Evolutionary conservation across 2,113 vertebrate species (phyloP).

Genomic region (Scatophagus argus): DNA sequence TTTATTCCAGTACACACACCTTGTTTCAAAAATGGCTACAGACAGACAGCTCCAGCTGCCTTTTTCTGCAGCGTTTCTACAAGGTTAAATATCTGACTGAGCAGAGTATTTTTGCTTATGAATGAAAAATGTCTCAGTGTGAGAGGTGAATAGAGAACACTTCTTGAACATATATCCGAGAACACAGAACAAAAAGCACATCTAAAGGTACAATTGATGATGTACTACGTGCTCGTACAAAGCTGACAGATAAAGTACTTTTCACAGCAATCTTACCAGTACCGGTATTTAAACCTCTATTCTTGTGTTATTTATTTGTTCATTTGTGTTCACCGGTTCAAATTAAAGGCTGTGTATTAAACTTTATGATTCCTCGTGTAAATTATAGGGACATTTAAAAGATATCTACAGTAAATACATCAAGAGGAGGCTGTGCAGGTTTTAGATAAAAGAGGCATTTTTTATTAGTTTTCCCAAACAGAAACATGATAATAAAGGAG

Average conservation of each 20-base stretch:
- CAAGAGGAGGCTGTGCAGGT: constrained; percentile 21
- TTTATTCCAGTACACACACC: constrained; percentile 68
- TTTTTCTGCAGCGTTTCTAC: constrained; percentile 46
- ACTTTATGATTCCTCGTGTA: constrained; percentile 69
- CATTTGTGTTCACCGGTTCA: constrained; percentile 45
- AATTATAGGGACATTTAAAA: constrained; percentile 65
- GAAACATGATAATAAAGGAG: constrained; percentile 36
- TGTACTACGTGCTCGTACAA: constrained; percentile 13
- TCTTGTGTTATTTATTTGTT: constrained; percentile 73
- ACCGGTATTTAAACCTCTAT: constrained; percentile 57
- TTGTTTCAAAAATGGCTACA: constrained; percentile 74
- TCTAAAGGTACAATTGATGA: constrained; percentile 35
- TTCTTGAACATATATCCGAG: constrained; percentile 14
- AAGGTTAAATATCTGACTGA: constrained; percentile 54
- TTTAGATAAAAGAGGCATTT: constrained; percentile 4
- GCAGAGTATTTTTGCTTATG: neutral
- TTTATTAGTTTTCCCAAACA: constrained; percentile 25
- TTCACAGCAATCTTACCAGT: constrained; percentile 30
- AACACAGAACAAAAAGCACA: constrained; percentile 24
- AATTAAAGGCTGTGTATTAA: constrained; percentile 71
- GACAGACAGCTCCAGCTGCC: constrained; percentile 52
- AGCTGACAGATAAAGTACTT: constrained; percentile 57
- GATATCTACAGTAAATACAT: constrained; percentile 54
- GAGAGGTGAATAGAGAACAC: constrained; percentile 34
- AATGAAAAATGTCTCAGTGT: constrained; percentile 8